phyloP scores from a whole-genome alignment of 92 coral and sea anemone species.

The Epizoanthus rinbou region DNA sequence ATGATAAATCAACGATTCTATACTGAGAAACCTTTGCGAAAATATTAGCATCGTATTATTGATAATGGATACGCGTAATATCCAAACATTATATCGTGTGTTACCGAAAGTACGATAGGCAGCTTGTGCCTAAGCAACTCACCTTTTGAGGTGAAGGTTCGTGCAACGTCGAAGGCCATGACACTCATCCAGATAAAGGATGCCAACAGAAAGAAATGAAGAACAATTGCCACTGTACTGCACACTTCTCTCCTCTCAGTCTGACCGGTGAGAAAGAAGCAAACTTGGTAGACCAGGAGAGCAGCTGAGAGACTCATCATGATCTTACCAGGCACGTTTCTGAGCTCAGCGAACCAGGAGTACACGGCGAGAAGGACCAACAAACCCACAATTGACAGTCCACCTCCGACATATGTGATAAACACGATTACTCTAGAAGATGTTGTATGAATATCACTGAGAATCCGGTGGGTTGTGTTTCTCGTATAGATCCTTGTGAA shows the following conservation, averaged over 20 bases:
- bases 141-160: too few relatives aligned
- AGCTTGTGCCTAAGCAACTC: too few relatives aligned
- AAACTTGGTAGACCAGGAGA: slow-evolving; percentile 19
- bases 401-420: neutral
- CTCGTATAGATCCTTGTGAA: neutral
- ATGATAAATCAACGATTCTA: too few relatives aligned
- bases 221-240: slow-evolving; percentile 22
- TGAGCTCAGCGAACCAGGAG: slow-evolving; percentile 29
- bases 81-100: too few relatives aligned
- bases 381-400: slow-evolving; percentile 15
- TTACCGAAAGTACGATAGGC: too few relatives aligned
- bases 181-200: too few relatives aligned
- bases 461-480: neutral
- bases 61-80: too few relatives aligned
- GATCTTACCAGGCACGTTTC: slow-evolving; percentile 40
- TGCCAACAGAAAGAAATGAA: neutral
- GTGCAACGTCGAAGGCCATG: too few relatives aligned
- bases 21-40: too few relatives aligned
- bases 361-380: slow-evolving; percentile 22
- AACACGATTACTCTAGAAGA: neutral
- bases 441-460: neutral
- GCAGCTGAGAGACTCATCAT: slow-evolving; percentile 21
- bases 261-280: slow-evolving; percentile 29
- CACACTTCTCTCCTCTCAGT: slow-evolving; percentile 28
- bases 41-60: too few relatives aligned